phyloP scores from a whole-genome alignment of 2,113 vertebrate genomes.

The Pampusana beccarii region DNA sequence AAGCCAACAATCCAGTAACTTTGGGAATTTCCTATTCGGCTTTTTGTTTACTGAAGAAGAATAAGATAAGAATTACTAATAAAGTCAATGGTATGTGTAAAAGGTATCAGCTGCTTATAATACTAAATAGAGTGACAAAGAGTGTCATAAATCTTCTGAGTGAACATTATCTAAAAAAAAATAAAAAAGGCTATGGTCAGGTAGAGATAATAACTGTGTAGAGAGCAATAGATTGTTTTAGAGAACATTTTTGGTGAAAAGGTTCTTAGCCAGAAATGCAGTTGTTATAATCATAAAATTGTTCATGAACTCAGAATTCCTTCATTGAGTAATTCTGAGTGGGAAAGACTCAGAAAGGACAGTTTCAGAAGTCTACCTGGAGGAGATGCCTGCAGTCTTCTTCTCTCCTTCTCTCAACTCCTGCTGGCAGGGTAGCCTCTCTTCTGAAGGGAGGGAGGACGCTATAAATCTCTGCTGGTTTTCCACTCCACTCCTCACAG shows the following conservation, averaged over 20 bases:
- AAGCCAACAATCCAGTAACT: background rate
- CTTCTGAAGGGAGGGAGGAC: background rate
- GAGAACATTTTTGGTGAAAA: background rate
- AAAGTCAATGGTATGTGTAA: background rate
- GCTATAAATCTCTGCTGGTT: background rate
- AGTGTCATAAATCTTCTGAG: background rate
- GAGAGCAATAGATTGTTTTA: fast-evolving
- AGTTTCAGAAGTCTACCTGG: background rate
- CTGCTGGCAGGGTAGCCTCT: background rate
- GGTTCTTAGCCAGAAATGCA: background rate
- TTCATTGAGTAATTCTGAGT: background rate
- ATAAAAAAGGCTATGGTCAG: background rate
- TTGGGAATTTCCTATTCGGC: background rate
- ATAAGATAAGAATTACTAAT: background rate
- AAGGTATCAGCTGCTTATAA: background rate
- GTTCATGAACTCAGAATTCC: background rate
- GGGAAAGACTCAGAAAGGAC: background rate
- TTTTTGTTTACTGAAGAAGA: background rate
- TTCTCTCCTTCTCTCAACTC: fast-evolving
- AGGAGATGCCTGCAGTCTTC: background rate
- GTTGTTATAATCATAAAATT: background rate
- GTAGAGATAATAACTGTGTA: background rate
- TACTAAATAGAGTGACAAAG: background rate
- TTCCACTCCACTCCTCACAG: background rate
- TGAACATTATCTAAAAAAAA: background rate